Base-by-base conservation (phyloP, 2,888 invertebrate species). In the Caenorhabditis plicata region DNA sequence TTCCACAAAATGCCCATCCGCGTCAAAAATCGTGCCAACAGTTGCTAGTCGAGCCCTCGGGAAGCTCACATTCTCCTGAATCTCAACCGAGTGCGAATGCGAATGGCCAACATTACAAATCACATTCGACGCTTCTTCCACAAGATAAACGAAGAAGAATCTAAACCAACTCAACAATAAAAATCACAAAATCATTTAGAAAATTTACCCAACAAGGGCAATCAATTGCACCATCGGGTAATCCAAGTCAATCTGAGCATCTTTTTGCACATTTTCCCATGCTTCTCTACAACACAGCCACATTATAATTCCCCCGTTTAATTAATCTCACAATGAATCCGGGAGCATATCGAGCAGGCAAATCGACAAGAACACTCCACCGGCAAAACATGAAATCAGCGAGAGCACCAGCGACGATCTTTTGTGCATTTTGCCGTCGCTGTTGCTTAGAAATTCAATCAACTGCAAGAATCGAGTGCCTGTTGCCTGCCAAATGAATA, bases 81-180 rank as follows among this genome's bases (percentile, higher is more conserved):
- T 60, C 8, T 38, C 32, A 19, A 42, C 45, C 3, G 41, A 44
- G 25, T 46, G 45, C 7, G 54, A 61, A 32, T 54, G 54, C 4
- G 61, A 54, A 42, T 61, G 61, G 19, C 52, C 57, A 8, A 45
- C 43, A 26, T 53, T 36, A 22, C 68, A 74, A 5, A 69, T 23
- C 9, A 50, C 36, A 25, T 57, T 66, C n/a, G 69, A 70, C 13
- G 74, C 33, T 27, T 71, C 73, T 50, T 75, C 75, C 11, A 69
- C 53, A 29, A 75, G 58, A 46, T 73, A 75, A 41, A 75, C 75
- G 38, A 75, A 63, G 49, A 75, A 74, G 58, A 75, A 73, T 15
- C 75, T 73, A 46, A 31, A n/a, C n/a, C n/a, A n/a, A n/a, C n/a
- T n/a, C n/a, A n/a, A n/a, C n/a, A n/a, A n/a, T n/a, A 32, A 17